Base-by-base conservation (phyloP, 2,888 invertebrate genomes). In the Helobdella robusta region DNA sequence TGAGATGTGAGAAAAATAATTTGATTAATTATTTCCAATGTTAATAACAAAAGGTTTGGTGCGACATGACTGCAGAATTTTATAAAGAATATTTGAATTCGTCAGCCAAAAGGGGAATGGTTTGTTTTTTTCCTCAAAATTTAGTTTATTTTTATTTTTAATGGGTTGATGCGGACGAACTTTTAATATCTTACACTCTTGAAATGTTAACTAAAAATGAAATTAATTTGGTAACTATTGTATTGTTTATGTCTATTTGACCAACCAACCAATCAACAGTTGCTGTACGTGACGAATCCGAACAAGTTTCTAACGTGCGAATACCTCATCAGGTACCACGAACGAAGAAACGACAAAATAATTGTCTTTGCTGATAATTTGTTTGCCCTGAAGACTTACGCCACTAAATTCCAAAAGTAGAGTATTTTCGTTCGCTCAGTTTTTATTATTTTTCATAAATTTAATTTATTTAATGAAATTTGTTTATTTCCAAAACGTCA, bases 281-380 rank as follows among this genome's bases (percentile, higher is more conserved):
- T 98, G 48, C 82, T 99, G 8, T 94, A 93, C 78, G 95, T 94
- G 2, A 97, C 97, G 94, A 98, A 98, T 81, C 98, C 98, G 1
- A 92, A 91, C 73, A 98, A 99, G 80, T 98, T 97, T 80, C 86
- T 94, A 65, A 89, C 89, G 4, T 93, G 94, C 73, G 95, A 99
- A 81, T 98, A 89, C 81, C 84, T 98, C 1, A 91, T 98, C 64
- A 85, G 87, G 67, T 89, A 87, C 76, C 91, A 92, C 79, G 98
- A 99, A 81, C 83, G 89, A 65, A 84, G 98, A 70, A 93, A 94
- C 34, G 98, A 98, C 80, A 98, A 98, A 81, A 94, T 97, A 0
- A 98, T 99, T 70, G 98, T 98, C 1, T 99, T 98, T 82, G 95
- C 95, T 0, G 98, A 98, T 80, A 98, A 98, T 80, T 97, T 99